Evolutionary conservation across 2,113 vertebrate species (phyloP).

Genomic region (Centropus bengalensis): DNA sequence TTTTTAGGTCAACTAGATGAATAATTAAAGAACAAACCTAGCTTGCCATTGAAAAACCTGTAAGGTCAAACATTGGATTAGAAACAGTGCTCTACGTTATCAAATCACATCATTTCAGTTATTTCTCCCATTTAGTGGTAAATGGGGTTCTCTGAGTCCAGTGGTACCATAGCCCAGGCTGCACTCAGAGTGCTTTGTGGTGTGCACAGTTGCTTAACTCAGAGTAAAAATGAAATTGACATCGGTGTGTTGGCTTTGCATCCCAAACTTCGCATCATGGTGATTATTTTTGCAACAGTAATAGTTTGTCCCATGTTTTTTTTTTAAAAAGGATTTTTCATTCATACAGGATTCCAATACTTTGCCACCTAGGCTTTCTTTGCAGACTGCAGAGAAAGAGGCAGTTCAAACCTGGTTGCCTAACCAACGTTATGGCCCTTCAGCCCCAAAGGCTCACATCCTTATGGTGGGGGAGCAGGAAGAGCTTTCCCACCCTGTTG

Average conservation of each 20-base stretch:
- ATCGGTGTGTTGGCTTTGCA: not conserved
- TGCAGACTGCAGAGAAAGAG: not conserved
- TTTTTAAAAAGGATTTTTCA: not conserved
- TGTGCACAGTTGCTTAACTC: not conserved
- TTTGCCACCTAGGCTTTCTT: not conserved
- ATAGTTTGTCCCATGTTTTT: not conserved
- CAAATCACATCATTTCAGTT: not conserved
- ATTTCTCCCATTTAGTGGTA: not conserved
- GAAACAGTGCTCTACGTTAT: not conserved
- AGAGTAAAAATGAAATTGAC: not conserved
- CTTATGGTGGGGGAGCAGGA: not conserved
- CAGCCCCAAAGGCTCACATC: not conserved
- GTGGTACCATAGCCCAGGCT: not conserved
- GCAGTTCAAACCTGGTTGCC: not conserved
- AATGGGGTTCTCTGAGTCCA: not conserved
- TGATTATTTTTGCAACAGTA: not conserved
- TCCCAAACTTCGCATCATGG: not conserved
- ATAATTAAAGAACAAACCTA: not conserved
- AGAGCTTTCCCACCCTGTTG: not conserved
- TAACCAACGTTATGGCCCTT: not conserved
- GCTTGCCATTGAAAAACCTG: not conserved
- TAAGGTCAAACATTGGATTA: not conserved
- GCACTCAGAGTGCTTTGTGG: not conserved
- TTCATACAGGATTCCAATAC: not conserved
- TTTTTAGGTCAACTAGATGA: not conserved